Base-by-base conservation (phyloP, 2,113 vertebrate species). In the Pantherophis guttatus region DNA sequence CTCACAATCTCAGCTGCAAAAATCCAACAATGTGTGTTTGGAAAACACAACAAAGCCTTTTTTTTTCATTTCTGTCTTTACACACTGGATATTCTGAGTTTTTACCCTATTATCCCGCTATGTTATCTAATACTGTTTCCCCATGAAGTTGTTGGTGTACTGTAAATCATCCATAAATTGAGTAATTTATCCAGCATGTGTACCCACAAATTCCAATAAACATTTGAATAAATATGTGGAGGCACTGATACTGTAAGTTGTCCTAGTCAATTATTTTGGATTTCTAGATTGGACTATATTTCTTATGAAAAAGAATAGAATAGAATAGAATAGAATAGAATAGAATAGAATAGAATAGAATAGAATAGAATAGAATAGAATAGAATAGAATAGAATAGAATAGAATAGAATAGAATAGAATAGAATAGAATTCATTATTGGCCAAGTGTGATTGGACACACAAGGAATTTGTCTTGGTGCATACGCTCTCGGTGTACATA, bases 21-120 rank as follows among this genome's bases (percentile, higher is more conserved):
- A 93, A 91, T 93, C 89, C 91, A 53, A 15, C 75, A 70, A 53
- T 65, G 94, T 89, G 58, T 19, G 17, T 75, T 90, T n/a, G 17
- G 91, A 88, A 81, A 92, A 33, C 33, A 93, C 94, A 93, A 52
- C 55, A 86, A 96, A 24, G 29, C 15, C 26, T n/a, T 17, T 29
- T n/a, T 29, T 58, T 21, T 23, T 10, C 54, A 19, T 33, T 33
- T 75, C 6, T 75, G 13, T 75, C 70, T 33, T 33, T 75, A 75
- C 13, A 39, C 70, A 75, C 6, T 75, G n/a, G n/a, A 75, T 75
- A 75, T 39, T 33, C 13, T 33, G n/a, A 33, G 6, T 75, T 75
- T 75, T 75, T 75, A 75, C 1, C 15, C 70, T 33, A 17, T 33
- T 75, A 39, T 33, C 70, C 5, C 6, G 3, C 2, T 33, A 3